Base-by-base conservation (phyloP, 2,888 invertebrate genomes). In the Linnaemya vulpina region DNA sequence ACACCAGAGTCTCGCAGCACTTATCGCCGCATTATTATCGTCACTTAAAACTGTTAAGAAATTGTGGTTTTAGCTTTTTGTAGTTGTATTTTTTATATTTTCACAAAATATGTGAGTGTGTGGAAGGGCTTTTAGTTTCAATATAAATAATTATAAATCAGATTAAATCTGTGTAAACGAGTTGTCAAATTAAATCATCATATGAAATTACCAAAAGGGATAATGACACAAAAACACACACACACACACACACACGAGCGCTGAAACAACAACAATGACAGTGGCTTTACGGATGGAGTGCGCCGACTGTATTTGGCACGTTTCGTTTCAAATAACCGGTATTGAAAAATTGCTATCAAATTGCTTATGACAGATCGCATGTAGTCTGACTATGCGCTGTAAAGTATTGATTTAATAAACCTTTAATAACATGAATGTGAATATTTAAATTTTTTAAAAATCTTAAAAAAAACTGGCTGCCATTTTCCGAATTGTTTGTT, bases 131-230 rank as follows among this genome's bases (percentile, higher is more conserved):
- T 88, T 87, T 84, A 86, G 87, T 82, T 86, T 81, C 76, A 80
- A 84, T 85, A 84, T 58, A 87, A 88, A 89, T 89, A 89, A 90
- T 90, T 90, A 90, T 90, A 90, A 91, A 91, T 90, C 90, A 89
- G 91, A 90, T 90, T 89, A 90, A 90, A 89, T 89, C 90, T 77
- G 58, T 63, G 22, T 76, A 81, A 81, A 73, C 73, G 71, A 77
- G 67, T 63, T 77, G 78, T 81, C 84, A 74, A 76, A 73, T 81
- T 63, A 78, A 68, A 81, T 78, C 68, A 81, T 70, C 55, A 63
- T 75, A 81, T 81, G 43, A 55, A 70, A 70, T 81, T 70, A 81
- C 75, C 43, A 49, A 46, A 81, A 75, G 73, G 71, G 49, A 73
- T 55, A 75, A 80, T 51, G 67, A 67, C 67, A 51, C 58, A 58